phyloP scores from a whole-genome alignment of 2,797 vertebrate genomes.

The Gambelia wislizenii region DNA sequence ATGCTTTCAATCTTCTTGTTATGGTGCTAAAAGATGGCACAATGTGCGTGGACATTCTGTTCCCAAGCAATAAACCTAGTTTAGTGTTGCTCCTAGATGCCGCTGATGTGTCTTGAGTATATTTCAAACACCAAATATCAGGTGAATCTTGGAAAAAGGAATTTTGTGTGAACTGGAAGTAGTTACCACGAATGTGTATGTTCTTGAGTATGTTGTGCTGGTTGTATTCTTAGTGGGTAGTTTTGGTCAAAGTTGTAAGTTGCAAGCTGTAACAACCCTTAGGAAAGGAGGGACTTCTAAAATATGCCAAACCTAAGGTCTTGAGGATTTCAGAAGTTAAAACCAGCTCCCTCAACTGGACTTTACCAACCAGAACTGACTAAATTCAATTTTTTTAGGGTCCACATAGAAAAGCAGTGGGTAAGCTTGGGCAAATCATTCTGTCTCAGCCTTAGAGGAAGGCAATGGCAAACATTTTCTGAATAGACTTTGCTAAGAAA shows the following conservation, averaged over 20 bases:
- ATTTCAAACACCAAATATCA: neutral
- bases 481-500: too few relatives aligned
- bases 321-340: neutral
- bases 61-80: too few relatives aligned
- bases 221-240: neutral
- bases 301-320: neutral
- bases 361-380: neutral
- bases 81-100: neutral
- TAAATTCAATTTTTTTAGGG: neutral
- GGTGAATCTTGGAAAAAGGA: neutral
- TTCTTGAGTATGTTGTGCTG: neutral
- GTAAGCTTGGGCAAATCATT: too few relatives aligned
- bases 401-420: too few relatives aligned
- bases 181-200: neutral
- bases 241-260: neutral
- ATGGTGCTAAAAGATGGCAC: too few relatives aligned
- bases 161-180: neutral
- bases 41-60: too few relatives aligned
- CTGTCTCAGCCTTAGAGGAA: too few relatives aligned
- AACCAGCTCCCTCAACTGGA: neutral
- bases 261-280: neutral
- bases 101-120: neutral
- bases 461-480: too few relatives aligned
- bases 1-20: too few relatives aligned
- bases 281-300: neutral